A percentile compares a stretch with the other conserved stretches of the same genome.
phyloP scores from a whole-genome alignment of 2,888 invertebrate genomes.

The Microctonus aethiopoides region DNA sequence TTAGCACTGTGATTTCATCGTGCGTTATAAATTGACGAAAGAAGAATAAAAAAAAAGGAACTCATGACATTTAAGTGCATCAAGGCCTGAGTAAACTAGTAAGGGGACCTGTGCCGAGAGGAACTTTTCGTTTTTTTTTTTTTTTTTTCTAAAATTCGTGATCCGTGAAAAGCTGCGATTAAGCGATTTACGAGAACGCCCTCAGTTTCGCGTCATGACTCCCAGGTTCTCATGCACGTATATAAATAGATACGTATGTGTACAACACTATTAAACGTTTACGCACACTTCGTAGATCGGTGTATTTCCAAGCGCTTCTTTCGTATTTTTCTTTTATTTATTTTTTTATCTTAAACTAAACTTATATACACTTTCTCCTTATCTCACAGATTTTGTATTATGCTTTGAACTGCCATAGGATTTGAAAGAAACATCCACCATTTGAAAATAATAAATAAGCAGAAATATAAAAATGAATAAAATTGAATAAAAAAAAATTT shows the following conservation, averaged over 20 bases:
- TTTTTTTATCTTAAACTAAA: too few relatives aligned
- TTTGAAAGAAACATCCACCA: background rate
- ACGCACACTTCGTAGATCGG: slow-evolving; percentile 35
- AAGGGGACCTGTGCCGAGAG: background rate
- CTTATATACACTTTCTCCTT: too few relatives aligned
- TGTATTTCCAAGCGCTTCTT: slow-evolving; percentile 18
- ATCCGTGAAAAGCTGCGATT: slow-evolving; percentile 62
- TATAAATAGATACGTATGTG: background rate
- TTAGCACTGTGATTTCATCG: background rate
- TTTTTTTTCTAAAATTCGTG: slow-evolving; percentile 53
- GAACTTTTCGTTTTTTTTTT: background rate
- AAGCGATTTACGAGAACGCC: slow-evolving; percentile 56
- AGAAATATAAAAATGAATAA: too few relatives aligned
- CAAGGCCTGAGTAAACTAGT: background rate
- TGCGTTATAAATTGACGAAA: background rate
- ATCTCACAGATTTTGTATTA: too few relatives aligned
- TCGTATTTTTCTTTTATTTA: background rate
- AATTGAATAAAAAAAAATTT: background rate
- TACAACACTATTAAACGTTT: slow-evolving; percentile 35
- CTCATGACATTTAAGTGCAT: background rate
- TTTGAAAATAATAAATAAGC: background rate
- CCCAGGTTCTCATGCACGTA: background rate
- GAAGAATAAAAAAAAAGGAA: background rate
- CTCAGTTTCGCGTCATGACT: slow-evolving; percentile 27
- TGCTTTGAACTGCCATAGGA: background rate